phyloP scores from a whole-genome alignment of 2,113 vertebrate genomes.

The Notechis scutatus region DNA sequence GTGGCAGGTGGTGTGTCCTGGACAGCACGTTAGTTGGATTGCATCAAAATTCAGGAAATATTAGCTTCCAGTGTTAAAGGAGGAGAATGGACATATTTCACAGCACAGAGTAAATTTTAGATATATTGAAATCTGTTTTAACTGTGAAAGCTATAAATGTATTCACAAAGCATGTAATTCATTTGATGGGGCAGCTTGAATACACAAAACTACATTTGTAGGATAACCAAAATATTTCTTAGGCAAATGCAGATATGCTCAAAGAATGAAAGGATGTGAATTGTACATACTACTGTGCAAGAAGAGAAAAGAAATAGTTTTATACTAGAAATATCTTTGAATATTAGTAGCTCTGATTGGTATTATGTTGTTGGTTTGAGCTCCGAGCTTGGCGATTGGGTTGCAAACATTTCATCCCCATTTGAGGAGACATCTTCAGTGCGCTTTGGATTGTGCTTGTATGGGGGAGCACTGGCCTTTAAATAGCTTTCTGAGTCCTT shows the following conservation, averaged over 20 bases:
- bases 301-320: background rate
- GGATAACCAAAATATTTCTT: background rate
- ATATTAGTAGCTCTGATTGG: too few species aligned
- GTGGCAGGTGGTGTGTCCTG: constrained; percentile 17
- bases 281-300: background rate
- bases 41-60: constrained; percentile 20
- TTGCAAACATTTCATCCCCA: too few species aligned
- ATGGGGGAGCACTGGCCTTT: too few species aligned
- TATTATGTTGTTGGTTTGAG: too few species aligned
- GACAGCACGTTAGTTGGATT: background rate
- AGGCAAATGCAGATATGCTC: background rate
- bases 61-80: constrained; percentile 10
- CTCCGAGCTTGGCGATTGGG: too few species aligned
- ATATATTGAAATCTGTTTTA: constrained; percentile 20
- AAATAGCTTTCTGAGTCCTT: too few species aligned
- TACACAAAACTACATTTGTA: background rate
- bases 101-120: constrained; percentile 15
- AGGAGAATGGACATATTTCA: constrained; percentile 4
- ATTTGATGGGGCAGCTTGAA: background rate
- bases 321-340: background rate
- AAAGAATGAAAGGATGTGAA: background rate
- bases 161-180: background rate
- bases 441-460: too few species aligned
- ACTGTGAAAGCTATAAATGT: background rate
- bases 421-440: too few species aligned